These are phyloP conservation scores for Ailurus styani DNA, from an alignment of 2,113 vertebrate genomes.

Conservation along the genomic window DNA sequence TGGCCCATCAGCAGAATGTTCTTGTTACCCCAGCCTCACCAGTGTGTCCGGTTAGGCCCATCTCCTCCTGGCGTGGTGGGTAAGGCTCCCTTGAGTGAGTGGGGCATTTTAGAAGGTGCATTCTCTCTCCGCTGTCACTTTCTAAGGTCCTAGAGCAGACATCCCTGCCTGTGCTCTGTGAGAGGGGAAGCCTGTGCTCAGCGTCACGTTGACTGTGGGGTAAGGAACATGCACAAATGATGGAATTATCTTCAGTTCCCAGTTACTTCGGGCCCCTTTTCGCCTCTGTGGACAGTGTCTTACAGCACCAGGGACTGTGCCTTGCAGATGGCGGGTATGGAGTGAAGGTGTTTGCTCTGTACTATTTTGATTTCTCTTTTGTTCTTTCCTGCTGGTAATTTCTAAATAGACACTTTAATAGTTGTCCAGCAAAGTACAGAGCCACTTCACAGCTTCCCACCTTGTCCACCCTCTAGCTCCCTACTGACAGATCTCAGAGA, in stretches of 20 bases:
- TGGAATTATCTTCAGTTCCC: fast-evolving
- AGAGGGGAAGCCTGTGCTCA: background rate
- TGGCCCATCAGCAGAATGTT: background rate
- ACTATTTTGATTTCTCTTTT: background rate
- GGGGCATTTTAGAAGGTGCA: background rate
- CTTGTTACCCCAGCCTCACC: background rate
- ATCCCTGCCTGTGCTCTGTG: background rate
- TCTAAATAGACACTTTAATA: background rate
- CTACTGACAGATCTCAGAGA: background rate
- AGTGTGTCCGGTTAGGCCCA: background rate
- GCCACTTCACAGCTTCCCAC: background rate
- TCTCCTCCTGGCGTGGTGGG: background rate
- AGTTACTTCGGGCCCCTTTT: background rate
- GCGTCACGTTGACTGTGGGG: background rate
- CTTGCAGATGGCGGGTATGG: background rate
- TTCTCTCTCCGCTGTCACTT: background rate
- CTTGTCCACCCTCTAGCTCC: background rate
- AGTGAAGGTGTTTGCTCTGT: background rate
- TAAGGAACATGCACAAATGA: fast-evolving
- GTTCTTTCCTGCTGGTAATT: background rate
- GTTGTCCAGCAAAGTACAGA: background rate
- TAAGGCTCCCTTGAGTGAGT: background rate
- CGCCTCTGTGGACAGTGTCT: background rate
- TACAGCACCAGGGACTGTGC: background rate
- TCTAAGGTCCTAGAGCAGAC: background rate